phyloP scores from a whole-genome alignment of 1,140 invertebrate species.

The Hyposmocoma kahamanoa region DNA sequence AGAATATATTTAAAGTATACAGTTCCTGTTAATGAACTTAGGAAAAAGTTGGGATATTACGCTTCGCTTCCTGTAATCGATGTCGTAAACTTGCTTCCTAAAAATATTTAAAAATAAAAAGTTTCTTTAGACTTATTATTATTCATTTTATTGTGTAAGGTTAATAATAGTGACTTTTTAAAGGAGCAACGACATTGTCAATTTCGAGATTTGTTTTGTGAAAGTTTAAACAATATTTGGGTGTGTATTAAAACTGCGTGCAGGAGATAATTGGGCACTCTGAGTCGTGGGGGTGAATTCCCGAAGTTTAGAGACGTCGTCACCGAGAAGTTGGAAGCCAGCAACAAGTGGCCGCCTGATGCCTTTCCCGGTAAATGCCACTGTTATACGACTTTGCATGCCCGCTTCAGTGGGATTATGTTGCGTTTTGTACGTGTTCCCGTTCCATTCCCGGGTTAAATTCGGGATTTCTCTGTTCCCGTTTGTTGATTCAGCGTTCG shows the following conservation, averaged over 20 bases:
- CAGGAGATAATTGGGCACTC: slow-evolving; percentile 14
- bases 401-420: slow-evolving; percentile 51
- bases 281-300: slow-evolving; percentile 21
- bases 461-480: slow-evolving; percentile 31
- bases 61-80: not conserved
- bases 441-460: slow-evolving; percentile 19
- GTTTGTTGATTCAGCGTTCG: slow-evolving; percentile 25
- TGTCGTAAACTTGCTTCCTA: too few species aligned
- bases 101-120: not conserved
- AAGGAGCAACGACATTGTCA: not conserved
- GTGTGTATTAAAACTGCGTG: not conserved
- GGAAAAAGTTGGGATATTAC: slow-evolving; percentile 13
- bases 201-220: too few species aligned
- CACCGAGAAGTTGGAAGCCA: slow-evolving; percentile 38
- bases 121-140: too few species aligned
- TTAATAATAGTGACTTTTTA: not conserved
- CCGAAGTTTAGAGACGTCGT: slow-evolving; percentile 39
- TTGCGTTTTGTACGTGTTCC: slow-evolving; percentile 25
- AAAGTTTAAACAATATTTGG: not conserved
- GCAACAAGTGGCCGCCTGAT: slow-evolving; percentile 68
- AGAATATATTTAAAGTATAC: slow-evolving; percentile 4
- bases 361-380: slow-evolving; percentile 63
- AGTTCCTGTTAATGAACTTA: slow-evolving; percentile 41
- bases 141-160: too few species aligned
- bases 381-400: slow-evolving; percentile 64